Base-by-base conservation (phyloP, 2,113 vertebrate species). In the Malurus alboscapulatus region DNA sequence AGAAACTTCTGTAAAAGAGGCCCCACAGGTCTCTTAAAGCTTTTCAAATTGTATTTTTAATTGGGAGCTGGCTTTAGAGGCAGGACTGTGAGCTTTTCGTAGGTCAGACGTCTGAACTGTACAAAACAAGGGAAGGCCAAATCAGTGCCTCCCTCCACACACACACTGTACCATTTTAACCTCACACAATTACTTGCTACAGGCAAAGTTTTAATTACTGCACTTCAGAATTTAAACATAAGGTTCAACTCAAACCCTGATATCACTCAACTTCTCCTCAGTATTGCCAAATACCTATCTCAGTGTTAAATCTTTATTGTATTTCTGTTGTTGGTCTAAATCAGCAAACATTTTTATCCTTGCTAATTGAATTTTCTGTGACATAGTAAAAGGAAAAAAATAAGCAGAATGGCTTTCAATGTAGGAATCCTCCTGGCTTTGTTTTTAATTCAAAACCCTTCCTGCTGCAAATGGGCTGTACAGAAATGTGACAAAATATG, bases 11-110 rank as follows among this genome's bases (percentile, higher is more conserved):
- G 96, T 94, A 95, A 94, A 97, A 97, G 79, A 94, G 96, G 96
- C 95, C 97, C 97, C 97, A 96, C 58, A 95, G 97, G 97, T 96
- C 97, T 97, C 97, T 93, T 98, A 97, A 98, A 97, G 96, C 42
- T 95, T 97, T 97, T 96, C 96, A 97, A 98, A 97, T 96, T 94
- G 97, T 97, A 94, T 90, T 97, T 98, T 97, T 98, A 98, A 98
- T 98, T 98, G 97, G 97, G 94, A 96, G 59, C 93, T 97, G 97
- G 95, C 81, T 93, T 96, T 92, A 93, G 97, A 95, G 95, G 96
- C 67, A 96, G 93, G 93, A 94, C 93, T 93, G 92, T 96, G 95
- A 91, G 97, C 86, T 94, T 96, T 93, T 86, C 19, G 27, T 97
- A 97, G 97, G 96, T 97, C 95, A 97, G 94, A 97, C 16, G 17